Percentiles rank a stretch among this genome's conserved stretches.
Evolutionary conservation across 2,797 vertebrate genomes (phyloP).

Genomic region (Botia kubotai): DNA sequence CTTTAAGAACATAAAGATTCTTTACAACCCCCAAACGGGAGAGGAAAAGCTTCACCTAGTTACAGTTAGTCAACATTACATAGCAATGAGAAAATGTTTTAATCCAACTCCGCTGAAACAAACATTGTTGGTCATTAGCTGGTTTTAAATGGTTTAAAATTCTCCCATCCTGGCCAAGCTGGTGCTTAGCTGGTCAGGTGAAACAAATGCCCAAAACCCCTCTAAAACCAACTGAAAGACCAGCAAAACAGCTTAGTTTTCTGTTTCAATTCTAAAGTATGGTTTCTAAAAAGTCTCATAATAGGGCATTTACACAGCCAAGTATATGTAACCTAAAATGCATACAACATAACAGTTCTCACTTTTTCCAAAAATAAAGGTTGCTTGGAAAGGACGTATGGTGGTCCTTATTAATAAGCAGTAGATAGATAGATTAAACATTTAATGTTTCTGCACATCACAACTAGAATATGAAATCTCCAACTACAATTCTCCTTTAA

Average conservation of each 20-base stretch:
- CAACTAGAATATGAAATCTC: background rate
- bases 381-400: background rate
- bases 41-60: slow-evolving; percentile 69
- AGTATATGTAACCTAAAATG: background rate
- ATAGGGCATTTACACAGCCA: slow-evolving; percentile 9
- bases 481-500: background rate
- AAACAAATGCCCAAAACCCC: background rate
- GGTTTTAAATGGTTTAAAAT: background rate
- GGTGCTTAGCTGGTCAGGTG: no score
- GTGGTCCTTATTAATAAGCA: slow-evolving; percentile 6
- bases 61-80: slow-evolving; percentile 77
- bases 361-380: background rate
- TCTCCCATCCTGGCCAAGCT: background rate
- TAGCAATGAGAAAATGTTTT: slow-evolving; percentile 72
- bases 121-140: background rate
- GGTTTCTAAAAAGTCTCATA: slow-evolving; percentile 56
- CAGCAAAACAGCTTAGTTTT: background rate
- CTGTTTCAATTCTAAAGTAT: slow-evolving; percentile 34
- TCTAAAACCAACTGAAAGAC: background rate
- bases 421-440: background rate
- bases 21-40: slow-evolving; percentile 62
- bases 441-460: background rate
- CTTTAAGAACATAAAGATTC: slow-evolving; percentile 51
- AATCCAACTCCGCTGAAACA: slow-evolving; percentile 50
- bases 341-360: background rate